Base-by-base conservation (phyloP, 2,113 vertebrate genomes). In the Chauna torquata region DNA sequence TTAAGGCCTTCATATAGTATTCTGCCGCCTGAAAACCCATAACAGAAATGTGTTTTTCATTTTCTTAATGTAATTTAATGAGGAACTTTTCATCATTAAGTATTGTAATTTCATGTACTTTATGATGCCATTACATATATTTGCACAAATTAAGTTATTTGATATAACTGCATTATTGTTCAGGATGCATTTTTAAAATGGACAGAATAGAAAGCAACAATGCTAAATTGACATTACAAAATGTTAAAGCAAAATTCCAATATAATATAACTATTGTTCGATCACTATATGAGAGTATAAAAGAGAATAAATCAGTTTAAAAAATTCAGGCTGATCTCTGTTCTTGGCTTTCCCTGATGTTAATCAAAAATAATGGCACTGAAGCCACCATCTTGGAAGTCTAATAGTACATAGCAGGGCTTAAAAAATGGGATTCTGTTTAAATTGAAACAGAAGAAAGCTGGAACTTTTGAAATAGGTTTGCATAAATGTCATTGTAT, bases 81-180 rank as follows among this genome's bases (percentile, higher is more conserved):
- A 96, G 95, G 58, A 97, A 97, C 96, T 97, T 95, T 97, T 97
- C 96, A 97, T 97, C 94, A 97, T 97, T 97, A 97, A 86, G 71
- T 97, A 97, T 92, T 81, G 55, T 96, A 97, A 96, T 95, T 92
- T 85, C 89, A 75, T 95, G 89, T 97, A 62, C 84, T 97, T 97
- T 86, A 97, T 96, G 94, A 95, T 97, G 75, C 87, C 89, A 96
- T 97, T 97, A 94, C 89, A 88, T 96, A 90, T 92, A 74, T 97
- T 96, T 91, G 34, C 91, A 86, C 84, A 97, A 97, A 97, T 97
- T 80, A 92, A 95, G 83, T 97, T 97, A 97, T 86, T 95, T 88
- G 66, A 20, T 86, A 13, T 97, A 97, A 97, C 91, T 59, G 16
- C n/a, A 80, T 97, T 97, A 96, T 75, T 90, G 71, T 82, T 95